A percentile compares a stretch with the other conserved stretches of the same genome.
phyloP scores from a whole-genome alignment of 2,888 invertebrate species.

The Homarus gammarus region DNA sequence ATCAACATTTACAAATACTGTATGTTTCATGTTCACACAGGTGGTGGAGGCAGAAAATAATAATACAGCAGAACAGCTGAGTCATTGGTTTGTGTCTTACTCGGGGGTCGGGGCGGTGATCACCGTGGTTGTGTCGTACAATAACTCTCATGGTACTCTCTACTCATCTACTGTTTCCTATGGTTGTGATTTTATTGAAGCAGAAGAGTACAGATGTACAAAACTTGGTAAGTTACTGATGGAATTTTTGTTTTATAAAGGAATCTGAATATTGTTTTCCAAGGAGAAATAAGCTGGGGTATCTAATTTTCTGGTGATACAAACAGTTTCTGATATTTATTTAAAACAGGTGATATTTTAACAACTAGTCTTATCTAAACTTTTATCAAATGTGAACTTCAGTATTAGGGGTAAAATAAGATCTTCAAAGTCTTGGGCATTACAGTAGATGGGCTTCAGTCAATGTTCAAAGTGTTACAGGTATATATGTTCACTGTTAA shows the following conservation, averaged over 20 bases:
- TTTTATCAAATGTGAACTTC: too few relatives aligned
- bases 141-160: constrained; percentile 62
- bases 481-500: too few relatives aligned
- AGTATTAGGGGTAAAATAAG: too few relatives aligned
- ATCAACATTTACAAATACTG: background rate
- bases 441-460: too few relatives aligned
- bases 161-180: constrained; percentile 74
- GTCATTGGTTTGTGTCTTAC: constrained; percentile 72
- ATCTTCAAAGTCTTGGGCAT: too few relatives aligned
- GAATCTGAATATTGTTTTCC: too few relatives aligned
- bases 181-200: constrained; percentile 74
- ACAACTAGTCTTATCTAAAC: too few relatives aligned
- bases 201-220: constrained; percentile 70
- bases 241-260: background rate
- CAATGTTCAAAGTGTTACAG: too few relatives aligned
- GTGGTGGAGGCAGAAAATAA: constrained; percentile 39
- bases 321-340: too few relatives aligned
- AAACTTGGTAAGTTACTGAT: constrained; percentile 65
- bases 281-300: too few relatives aligned
- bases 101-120: constrained; percentile 75
- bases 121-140: constrained; percentile 67
- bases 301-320: too few relatives aligned
- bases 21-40: background rate
- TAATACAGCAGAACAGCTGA: constrained; percentile 46
- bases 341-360: too few relatives aligned